Evolutionary conservation across 2,888 invertebrate species (phyloP).

Genomic region (Drosophila setosimentum): DNA sequence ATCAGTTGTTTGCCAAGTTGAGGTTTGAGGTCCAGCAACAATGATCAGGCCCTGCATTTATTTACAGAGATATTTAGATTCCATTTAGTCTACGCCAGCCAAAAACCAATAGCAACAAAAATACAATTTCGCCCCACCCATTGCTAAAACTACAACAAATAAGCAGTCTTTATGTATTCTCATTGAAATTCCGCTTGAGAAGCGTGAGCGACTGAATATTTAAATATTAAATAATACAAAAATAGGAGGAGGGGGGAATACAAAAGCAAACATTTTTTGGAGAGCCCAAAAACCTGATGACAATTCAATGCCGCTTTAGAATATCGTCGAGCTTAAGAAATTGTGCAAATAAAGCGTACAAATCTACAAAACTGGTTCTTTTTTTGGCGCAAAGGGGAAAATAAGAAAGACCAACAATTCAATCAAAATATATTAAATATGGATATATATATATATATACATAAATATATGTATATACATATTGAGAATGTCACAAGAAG

Average conservation of each 20-base stretch:
- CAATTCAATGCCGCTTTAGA: conserved; percentile 35
- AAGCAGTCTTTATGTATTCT: conserved; percentile 38
- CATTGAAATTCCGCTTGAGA: conserved; percentile 52
- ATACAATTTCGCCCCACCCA: conserved; percentile 12
- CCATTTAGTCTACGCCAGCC: background rate
- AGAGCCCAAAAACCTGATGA: conserved; percentile 37
- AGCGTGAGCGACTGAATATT: conserved; percentile 49
- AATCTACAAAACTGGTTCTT: conserved; percentile 53
- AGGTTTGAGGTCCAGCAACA: conserved; percentile 1
- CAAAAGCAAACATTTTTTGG: conserved; percentile 10
- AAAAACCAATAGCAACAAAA: conserved; percentile 4
- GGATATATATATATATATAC: background rate
- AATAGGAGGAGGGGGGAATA: background rate
- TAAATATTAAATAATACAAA: conserved; percentile 56
- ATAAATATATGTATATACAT: background rate
- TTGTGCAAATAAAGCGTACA: conserved; percentile 36
- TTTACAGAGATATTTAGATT: conserved; percentile 6
- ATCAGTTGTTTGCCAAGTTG: conserved; percentile 12
- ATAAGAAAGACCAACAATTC: conserved; percentile 6
- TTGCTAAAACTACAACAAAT: conserved; percentile 9
- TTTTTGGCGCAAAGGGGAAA: conserved; percentile 14
- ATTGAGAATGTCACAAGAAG: conserved; percentile 29
- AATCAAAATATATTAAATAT: conserved; percentile 8
- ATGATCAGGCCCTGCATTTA: conserved; percentile 1
- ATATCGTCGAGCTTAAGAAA: conserved; percentile 32